These are phyloP conservation scores for Julus scandinavius DNA, from an alignment of 2,888 invertebrate species.

Conservation along the genomic window DNA sequence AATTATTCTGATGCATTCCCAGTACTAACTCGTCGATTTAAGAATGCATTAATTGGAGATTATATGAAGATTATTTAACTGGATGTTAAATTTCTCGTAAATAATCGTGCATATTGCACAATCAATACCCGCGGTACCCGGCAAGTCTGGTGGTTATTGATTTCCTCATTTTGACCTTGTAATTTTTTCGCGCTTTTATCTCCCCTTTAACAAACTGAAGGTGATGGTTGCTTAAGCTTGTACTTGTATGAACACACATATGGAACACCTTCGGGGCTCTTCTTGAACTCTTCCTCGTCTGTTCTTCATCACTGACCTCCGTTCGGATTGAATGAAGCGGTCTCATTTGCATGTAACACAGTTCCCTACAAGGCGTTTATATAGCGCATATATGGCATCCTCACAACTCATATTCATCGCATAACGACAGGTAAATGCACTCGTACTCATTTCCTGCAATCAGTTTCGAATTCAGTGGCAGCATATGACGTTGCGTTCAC, in stretches of 20 bases:
- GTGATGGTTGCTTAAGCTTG: neutral
- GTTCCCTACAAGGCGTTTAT: neutral
- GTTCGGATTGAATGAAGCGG: neutral
- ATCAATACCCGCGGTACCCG: slow-evolving; percentile 1
- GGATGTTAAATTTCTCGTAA: too few relatives aligned
- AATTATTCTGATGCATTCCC: too few relatives aligned
- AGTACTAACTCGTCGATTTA: too few relatives aligned
- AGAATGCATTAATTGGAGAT: too few relatives aligned
- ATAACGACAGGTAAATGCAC: slow-evolving; percentile 14
- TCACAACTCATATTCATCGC: neutral
- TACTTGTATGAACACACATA: neutral
- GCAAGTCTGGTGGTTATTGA: slow-evolving; percentile 15
- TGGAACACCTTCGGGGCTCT: neutral
- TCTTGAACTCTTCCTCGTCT: neutral
- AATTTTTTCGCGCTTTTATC: slow-evolving; percentile 2
- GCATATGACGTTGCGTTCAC: neutral
- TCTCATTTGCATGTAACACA: neutral
- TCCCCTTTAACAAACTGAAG: neutral
- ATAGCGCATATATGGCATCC: neutral
- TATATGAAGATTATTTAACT: too few relatives aligned
- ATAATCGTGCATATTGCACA: neutral
- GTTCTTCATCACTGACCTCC: neutral
- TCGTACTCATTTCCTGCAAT: neutral
- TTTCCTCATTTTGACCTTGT: slow-evolving; percentile 15
- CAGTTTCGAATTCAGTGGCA: neutral